Evolutionary conservation across 2,797 vertebrate species (phyloP), one percentile per base, ranked within the genome.

Genomic region (Mus caroli): DNA sequence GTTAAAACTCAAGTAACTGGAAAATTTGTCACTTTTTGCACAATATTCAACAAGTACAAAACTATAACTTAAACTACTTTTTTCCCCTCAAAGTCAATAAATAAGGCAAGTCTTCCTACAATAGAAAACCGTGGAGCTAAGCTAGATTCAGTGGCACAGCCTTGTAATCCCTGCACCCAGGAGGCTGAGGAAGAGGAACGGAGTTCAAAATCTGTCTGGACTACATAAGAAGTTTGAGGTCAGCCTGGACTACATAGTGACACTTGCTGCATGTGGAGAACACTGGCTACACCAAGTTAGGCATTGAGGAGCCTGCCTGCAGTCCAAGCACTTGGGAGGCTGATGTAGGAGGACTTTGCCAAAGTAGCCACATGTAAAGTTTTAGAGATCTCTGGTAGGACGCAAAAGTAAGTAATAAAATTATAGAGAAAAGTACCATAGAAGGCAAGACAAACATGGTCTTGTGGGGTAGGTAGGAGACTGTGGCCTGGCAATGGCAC

Each of bases 21-120:
- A 0, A 3, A 79, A 43, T 15, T 5, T 13, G 46, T 26, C 40
- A 54, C 9, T 43, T 83, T 69, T 2, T 54, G 34, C 8, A 76
- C 3, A 88, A 9, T 46, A 60, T 62, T 96, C 40, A 82, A 76
- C 1, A 64, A 43, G 20, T 40, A 82, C 34, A 94, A 80, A 24
- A 31, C 28, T 50, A 93, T 14, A 15, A 92, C 12, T 83, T 80
- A 90, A 90, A 79, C 52, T 88, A 56, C 37, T 88, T 88, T 84
- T 88, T 52, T 8, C 11, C 71, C 11, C 10, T 64, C 50, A 54
- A 56, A 88, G 79, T 12, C 54, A 69, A 11, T 46, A 9, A 77
- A 13, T 52, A 9, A 77, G 79, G 77, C 46, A 90, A 90, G 71
- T 79, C 60, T 22, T 91, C 50, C 43, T 50, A 78, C 46, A 86